Conservation (phyloP, 2,113 vertebrate species). For the Campylomormyrus numenius region DNA sequence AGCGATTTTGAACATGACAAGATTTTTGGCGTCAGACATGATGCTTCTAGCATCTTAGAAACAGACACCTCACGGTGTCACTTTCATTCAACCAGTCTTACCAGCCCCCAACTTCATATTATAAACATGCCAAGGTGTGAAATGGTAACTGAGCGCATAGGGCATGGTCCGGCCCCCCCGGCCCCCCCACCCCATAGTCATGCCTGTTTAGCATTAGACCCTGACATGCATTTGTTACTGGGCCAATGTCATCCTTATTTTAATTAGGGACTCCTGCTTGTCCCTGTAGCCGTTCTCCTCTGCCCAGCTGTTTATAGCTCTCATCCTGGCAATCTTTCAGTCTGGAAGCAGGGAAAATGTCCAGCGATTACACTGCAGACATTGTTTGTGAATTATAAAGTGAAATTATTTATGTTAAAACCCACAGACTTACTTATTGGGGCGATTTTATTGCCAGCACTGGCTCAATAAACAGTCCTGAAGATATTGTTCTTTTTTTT, state of each 20-base stretch:
- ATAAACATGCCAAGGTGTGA: not conserved
- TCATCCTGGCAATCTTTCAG: not conserved
- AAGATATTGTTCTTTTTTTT: not conserved
- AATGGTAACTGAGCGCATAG: not conserved
- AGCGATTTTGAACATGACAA: not conserved
- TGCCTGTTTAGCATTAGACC: not conserved
- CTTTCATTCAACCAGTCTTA: not conserved
- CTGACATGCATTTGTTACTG: not conserved
- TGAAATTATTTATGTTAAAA: not conserved
- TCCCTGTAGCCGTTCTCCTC: not conserved
- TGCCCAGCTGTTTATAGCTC: not conserved
- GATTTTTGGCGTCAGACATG: not conserved
- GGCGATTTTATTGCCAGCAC: not conserved
- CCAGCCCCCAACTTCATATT: not conserved
- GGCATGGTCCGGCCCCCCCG: not conserved
- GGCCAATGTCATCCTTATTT: not conserved
- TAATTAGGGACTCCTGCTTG: not conserved
- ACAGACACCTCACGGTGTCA: not conserved
- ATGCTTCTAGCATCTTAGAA: not conserved
- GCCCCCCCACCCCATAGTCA: no score
- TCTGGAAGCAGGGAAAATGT: not conserved
- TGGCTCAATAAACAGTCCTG: not conserved
- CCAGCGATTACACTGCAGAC: not conserved
- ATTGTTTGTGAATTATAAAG: not conserved
- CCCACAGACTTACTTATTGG: not conserved